Conservation (phyloP, 2,797 vertebrate species). For the Distichodus sexfasciatus region DNA sequence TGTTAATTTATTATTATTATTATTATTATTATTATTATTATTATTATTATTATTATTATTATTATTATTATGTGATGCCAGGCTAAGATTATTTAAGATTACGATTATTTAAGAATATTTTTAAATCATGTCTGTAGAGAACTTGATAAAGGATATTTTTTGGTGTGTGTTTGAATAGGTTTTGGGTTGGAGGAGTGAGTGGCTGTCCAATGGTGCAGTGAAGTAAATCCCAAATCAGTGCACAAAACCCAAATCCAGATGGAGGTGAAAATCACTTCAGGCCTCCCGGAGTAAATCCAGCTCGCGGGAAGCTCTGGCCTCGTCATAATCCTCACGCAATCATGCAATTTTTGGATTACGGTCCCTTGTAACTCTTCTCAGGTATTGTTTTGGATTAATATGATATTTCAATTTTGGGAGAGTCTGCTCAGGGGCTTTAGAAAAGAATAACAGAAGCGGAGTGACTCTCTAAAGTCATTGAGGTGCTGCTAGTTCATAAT, state of each 20-base stretch:
- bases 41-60: no score
- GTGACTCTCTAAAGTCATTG: slow-evolving; percentile 58
- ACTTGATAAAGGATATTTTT: no score
- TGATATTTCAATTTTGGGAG: slow-evolving; percentile 69
- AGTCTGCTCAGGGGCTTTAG: slow-evolving; percentile 59
- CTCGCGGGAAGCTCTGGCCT: slow-evolving; percentile 48
- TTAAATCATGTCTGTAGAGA: no score
- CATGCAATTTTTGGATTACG: slow-evolving; percentile 75
- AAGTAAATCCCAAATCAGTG: slow-evolving; percentile 65
- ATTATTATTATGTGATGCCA: no score
- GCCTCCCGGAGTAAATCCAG: slow-evolving; percentile 64
- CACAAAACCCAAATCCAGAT: slow-evolving; percentile 60
- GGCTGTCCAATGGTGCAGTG: slow-evolving; percentile 33
- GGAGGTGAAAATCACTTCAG: slow-evolving; percentile 57
- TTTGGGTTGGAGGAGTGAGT: slow-evolving; percentile 16
- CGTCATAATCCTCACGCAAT: slow-evolving; percentile 74
- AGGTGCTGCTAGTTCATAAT: slow-evolving; percentile 37
- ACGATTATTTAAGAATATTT: no score
- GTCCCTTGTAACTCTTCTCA: slow-evolving; percentile 69
- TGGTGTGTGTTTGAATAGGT: neutral
- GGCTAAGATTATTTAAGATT: no score
- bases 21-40: no score
- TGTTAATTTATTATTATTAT: no score
- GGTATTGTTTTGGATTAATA: slow-evolving; percentile 71
- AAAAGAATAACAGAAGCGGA: slow-evolving; percentile 53